Evolutionary conservation across 2,113 vertebrate genomes (phyloP), one percentile per base, ranked within the genome.

Genomic region (Cynoglossus semilaevis): DNA sequence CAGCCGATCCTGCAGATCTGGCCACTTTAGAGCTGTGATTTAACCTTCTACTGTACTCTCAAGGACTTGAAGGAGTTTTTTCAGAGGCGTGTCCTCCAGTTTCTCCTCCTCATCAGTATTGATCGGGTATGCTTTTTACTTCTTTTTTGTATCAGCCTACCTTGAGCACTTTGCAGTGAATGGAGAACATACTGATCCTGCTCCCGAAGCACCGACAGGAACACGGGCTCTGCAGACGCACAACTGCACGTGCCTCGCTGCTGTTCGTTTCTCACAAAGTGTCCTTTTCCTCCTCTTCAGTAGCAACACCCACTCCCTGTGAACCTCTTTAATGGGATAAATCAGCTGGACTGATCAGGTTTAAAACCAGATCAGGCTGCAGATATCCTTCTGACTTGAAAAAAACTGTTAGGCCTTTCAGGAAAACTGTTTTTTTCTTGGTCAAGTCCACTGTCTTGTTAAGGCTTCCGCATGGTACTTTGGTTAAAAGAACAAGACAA

Each of bases 401-500:
- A 47, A 51, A 35, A 79, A 75, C 58, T 16, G 19, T 58, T 16
- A 17, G 67, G 44, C 64, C 56, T 18, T 73, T 29, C 22, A 29
- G 54, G 40, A 5, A n/a, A 58, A 4, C 62, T 42, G 37, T 29
- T 67, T 46, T 40, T 52, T 75, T 85, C 78, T 60, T 70, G 58
- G 55, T 70, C 65, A 58, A 76, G 70, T 34, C 65, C 47, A 59
- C 45, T 63, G 76, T 82, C 60, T 78, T 67, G 58, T 46, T 63
- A 89, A 90, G 83, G 86, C 85, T 67, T 91, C 89, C 89, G 90
- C 87, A 92, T 91, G 91, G 91, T 91, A 87, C 90, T 91, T 89
- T 92, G 91, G 91, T 91, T 87, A 79, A 91, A 92, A 83, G 91
- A 91, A 64, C 91, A 91, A 91, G 90, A 92, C 72, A 91, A 91